Conservation (phyloP, 2,113 vertebrate genomes). For the Elaphurus davidianus region DNA sequence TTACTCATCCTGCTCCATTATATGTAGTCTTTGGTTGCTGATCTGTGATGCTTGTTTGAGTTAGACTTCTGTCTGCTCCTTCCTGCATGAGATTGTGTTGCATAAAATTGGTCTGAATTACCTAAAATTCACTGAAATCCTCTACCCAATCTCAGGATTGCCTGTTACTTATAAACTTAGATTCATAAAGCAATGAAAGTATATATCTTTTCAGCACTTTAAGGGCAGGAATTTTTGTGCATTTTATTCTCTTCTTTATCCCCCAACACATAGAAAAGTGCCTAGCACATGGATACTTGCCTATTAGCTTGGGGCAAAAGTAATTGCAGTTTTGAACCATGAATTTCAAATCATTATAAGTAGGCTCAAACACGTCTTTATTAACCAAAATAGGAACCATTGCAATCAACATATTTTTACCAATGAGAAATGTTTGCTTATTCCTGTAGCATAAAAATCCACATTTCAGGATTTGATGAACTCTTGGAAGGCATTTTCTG, state of each 20-base stretch:
- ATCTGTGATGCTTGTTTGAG: neutral
- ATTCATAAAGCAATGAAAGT: neutral
- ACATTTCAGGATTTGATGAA: neutral
- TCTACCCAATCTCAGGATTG: neutral
- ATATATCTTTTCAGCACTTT: neutral
- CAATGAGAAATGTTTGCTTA: neutral
- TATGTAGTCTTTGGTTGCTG: neutral
- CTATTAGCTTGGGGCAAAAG: neutral
- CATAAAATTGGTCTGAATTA: neutral
- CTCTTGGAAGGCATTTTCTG: neutral
- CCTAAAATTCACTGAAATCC: neutral
- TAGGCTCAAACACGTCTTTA: neutral
- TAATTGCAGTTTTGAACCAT: neutral
- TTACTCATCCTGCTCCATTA: neutral
- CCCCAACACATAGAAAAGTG: neutral
- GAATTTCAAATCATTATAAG: neutral
- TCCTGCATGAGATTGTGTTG: neutral
- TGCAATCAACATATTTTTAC: neutral
- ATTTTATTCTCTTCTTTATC: neutral
- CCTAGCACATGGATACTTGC: neutral
- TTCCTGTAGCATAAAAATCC: neutral
- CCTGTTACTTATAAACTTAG: neutral
- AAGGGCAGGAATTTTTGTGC: neutral
- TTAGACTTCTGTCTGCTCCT: neutral
- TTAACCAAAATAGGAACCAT: neutral